Evolutionary conservation across 1,140 invertebrate genomes (phyloP), one percentile per base, ranked within the genome.

Genomic region (Alviniconcha marisindica): DNA sequence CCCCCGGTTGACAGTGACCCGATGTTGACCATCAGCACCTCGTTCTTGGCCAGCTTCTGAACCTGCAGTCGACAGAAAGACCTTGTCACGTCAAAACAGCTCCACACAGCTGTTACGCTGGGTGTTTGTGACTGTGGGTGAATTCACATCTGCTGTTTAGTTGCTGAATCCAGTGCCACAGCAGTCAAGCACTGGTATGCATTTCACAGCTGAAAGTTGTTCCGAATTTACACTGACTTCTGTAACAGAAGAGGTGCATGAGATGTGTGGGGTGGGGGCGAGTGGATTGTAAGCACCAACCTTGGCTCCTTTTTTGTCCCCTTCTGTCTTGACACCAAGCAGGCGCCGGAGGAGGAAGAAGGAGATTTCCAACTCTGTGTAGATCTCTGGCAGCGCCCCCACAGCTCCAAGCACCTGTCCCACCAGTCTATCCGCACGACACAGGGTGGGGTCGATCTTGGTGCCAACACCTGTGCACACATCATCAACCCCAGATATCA

Each of bases 331-430:
- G 0, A 99, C 99, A 69, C 99, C 99, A 2, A 99, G 94, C 71
- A 99, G 94, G 88, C 99, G 95, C 91, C 99, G 97, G 42, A 99
- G 94, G 48, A 99, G 94, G 94, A 99, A 99, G 94, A 99, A 99
- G 2, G 98, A 99, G 90, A 99, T 98, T 95, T 99, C 98, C 78
- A 99, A 95, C 93, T 99, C 99, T 86, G 97, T 98, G 93, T 98
- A 99, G 90, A 99, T 99, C 90, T 98, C 97, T 0, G 99, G 99
- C 81, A 99, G 93, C 54, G 97, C 96, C 31, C 97, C 98, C 51
- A 99, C 97, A 48, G 98, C 97, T n/a, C 99, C 99, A 28, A 99
- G 95, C 77, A 99, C 98, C 94, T 99, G 98, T 83, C 99, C 99
- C 1, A 99, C 99, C 89, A 99, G 95, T 91, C 99, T 95, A 95